Percentiles rank a stretch among this genome's conserved stretches.
phyloP scores from a whole-genome alignment of 2,888 invertebrate species.

The Conus canariensis region DNA sequence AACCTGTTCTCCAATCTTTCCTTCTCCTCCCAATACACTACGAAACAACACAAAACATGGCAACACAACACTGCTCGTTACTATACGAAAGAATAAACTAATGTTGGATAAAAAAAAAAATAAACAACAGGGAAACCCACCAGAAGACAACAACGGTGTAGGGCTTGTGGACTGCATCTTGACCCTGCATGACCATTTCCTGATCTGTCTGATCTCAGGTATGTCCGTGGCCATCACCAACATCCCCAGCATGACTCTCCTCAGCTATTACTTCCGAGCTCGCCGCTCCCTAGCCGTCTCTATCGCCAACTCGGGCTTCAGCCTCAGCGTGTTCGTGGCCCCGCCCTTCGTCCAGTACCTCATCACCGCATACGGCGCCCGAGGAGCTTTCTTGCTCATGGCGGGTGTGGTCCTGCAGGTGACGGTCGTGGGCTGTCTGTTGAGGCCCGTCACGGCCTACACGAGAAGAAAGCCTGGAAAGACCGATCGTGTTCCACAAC shows the following conservation, averaged over 20 bases:
- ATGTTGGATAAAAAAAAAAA: no score
- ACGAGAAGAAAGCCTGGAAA: neutral
- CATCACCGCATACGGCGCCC: constrained; percentile 36
- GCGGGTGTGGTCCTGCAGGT: constrained; percentile 40
- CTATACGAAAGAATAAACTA: no score
- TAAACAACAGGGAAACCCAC: no score
- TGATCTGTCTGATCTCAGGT: constrained; percentile 27
- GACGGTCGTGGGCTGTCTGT: constrained; percentile 34
- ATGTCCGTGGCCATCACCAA: constrained; percentile 30
- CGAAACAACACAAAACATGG: no score
- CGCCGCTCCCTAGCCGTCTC: constrained; percentile 46
- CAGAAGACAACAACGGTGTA: no score
- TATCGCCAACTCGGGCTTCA: constrained; percentile 43
- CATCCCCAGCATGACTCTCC: constrained; percentile 40
- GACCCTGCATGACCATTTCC: no score
- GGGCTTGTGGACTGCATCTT: no score
- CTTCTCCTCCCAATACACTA: no score
- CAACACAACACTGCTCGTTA: no score
- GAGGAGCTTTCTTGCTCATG: constrained; percentile 44
- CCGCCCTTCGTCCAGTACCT: constrained; percentile 45
- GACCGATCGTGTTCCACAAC: neutral
- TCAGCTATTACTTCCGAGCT: constrained; percentile 46
- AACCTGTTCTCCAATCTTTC: no score
- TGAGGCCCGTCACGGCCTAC: constrained; percentile 45
- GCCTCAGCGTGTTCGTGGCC: constrained; percentile 41